phyloP scores from a whole-genome alignment of 2,888 invertebrate species.

The Cybosia mesomella region DNA sequence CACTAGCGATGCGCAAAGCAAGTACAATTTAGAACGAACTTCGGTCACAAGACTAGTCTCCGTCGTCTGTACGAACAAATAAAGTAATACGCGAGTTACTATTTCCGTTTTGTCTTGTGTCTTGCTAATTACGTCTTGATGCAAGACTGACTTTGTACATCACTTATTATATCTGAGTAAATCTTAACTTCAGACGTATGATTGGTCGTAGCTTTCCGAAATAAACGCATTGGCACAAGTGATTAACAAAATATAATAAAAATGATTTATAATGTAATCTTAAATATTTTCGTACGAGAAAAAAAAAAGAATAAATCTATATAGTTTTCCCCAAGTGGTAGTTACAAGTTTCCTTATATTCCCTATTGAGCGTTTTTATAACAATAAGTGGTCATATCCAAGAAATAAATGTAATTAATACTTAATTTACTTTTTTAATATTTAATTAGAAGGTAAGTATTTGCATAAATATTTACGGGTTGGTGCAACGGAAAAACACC shows the following conservation, averaged over 20 bases:
- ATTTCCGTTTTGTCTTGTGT: constrained; percentile 29
- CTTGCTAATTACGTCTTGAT: constrained; percentile 37
- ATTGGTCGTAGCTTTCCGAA: constrained; percentile 62
- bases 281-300: constrained; percentile 44
- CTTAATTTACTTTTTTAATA: constrained; percentile 51
- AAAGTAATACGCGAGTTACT: constrained; percentile 21
- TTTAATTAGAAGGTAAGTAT: constrained; percentile 45
- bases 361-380: constrained; percentile 60
- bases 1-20: constrained; percentile 53
- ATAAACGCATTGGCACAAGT: constrained; percentile 69
- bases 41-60: neutral
- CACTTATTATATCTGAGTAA: constrained; percentile 50
- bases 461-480: constrained; percentile 28
- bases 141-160: constrained; percentile 51
- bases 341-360: constrained; percentile 45
- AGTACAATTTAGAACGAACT: constrained; percentile 23
- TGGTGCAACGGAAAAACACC: constrained; percentile 43
- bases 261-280: constrained; percentile 41
- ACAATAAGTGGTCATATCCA: constrained; percentile 51
- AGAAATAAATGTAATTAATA: constrained; percentile 57
- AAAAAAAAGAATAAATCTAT: constrained; percentile 39
- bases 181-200: constrained; percentile 40
- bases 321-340: constrained; percentile 33
- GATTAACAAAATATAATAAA: constrained; percentile 51
- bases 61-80: neutral